phyloP scores from a whole-genome alignment of 2,113 vertebrate species.

The Cyprichromis sp. region DNA sequence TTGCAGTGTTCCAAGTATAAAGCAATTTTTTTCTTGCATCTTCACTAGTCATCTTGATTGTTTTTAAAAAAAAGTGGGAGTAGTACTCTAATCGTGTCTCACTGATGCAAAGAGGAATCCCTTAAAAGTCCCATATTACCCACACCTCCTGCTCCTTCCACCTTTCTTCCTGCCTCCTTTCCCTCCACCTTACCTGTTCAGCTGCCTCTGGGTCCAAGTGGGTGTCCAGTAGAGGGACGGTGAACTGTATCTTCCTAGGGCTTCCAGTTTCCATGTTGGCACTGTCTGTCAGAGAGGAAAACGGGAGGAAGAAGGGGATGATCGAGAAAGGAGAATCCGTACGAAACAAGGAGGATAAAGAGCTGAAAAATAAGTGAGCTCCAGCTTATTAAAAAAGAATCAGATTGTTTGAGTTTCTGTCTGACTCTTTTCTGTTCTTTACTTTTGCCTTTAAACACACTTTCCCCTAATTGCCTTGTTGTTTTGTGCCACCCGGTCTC shows the following conservation, averaged over 20 bases:
- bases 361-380: background rate
- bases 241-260: conserved; percentile 89
- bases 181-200: conserved; percentile 77
- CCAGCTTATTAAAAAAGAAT: background rate
- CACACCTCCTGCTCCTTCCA: background rate
- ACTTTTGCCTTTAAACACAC: background rate
- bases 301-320: background rate
- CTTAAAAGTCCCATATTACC: background rate
- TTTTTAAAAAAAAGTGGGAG: background rate
- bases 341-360: background rate
- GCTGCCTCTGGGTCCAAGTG: conserved; percentile 90
- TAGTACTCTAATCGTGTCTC: background rate
- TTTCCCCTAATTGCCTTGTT: background rate
- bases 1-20: background rate
- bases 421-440: background rate
- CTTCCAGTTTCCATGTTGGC: conserved; percentile 81
- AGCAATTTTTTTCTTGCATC: background rate
- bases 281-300: conserved; percentile 14
- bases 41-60: background rate
- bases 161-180: background rate
- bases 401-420: background rate
- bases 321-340: conserved; percentile 13
- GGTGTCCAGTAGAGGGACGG: conserved; percentile 83
- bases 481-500: background rate
- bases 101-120: background rate